Conservation (phyloP, 2,888 invertebrate species). For the Megastigmus dorsalis region DNA sequence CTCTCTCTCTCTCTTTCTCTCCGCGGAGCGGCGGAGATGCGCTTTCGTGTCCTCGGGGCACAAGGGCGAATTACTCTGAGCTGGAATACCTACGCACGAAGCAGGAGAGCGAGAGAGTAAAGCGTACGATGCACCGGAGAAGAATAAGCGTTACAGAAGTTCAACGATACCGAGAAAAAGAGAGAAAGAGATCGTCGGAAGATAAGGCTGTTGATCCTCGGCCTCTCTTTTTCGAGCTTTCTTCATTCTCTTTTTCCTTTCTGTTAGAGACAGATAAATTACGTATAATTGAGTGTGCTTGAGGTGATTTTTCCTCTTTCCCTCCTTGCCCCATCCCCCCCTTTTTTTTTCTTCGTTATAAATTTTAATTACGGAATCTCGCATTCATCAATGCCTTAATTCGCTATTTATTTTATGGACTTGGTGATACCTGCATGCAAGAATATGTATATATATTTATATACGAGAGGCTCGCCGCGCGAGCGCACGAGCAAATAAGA, state of each 20-base stretch:
- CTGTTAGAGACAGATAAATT: too few species aligned
- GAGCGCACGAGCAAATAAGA: neutral
- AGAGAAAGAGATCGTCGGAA: neutral
- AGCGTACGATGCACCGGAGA: conserved; percentile 25
- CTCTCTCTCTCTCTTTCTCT: too few species aligned
- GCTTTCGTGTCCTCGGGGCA: conserved; percentile 9
- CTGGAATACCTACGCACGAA: conserved; percentile 33
- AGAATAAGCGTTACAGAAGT: conserved; percentile 21
- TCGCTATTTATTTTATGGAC: too few species aligned
- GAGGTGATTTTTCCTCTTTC: too few species aligned
- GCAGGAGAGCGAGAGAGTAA: conserved; percentile 16
- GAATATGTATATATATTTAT: too few species aligned
- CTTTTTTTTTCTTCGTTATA: too few species aligned
- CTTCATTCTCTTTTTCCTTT: neutral
- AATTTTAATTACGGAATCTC: neutral
- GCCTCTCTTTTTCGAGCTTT: neutral
- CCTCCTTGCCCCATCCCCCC: too few species aligned
- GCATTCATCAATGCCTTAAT: neutral
- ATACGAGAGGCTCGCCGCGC: too few species aligned
- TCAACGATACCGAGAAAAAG: conserved; percentile 24
- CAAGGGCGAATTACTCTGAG: conserved; percentile 28
- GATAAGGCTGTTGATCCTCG: neutral
- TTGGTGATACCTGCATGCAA: too few species aligned
- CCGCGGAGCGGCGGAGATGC: neutral
- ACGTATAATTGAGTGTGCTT: too few species aligned